phyloP scores from a whole-genome alignment of 2,113 vertebrate genomes.

The Phalacrocorax carbo region DNA sequence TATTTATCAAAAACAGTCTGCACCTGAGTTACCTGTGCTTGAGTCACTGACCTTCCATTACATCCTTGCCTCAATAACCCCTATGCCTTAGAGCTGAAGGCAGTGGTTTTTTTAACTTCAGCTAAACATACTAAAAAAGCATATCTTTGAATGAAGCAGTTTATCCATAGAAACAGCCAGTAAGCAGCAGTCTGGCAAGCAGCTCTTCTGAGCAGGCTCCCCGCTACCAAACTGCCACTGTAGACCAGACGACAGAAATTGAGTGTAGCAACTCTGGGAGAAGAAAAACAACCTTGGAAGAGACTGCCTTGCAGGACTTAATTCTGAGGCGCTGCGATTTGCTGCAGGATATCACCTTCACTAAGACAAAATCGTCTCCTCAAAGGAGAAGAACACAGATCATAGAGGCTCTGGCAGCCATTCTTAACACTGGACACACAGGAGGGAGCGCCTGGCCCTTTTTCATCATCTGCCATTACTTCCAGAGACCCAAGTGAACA shows the following conservation, averaged over 20 bases:
- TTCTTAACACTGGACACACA: no score
- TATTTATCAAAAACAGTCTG: background rate
- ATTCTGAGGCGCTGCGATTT: background rate
- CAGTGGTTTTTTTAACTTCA: background rate
- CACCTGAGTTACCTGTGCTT: background rate
- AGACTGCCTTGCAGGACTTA: background rate
- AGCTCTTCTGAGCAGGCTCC: background rate
- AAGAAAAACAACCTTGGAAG: background rate
- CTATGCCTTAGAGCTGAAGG: background rate
- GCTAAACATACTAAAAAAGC: background rate
- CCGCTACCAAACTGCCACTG: background rate
- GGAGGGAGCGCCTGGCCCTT: background rate
- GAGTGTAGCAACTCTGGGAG: background rate
- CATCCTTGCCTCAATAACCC: background rate
- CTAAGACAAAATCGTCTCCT: accelerated
- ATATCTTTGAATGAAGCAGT: background rate
- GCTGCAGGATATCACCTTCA: background rate
- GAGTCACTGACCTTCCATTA: background rate
- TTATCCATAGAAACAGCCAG: background rate
- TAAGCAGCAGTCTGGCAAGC: no score
- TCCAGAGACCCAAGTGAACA: background rate
- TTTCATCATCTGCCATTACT: no score
- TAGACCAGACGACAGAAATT: accelerated
- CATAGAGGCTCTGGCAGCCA: no score
- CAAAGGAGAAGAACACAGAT: background rate